phyloP scores from a whole-genome alignment of 2,113 vertebrate genomes.

The Athene cunicularia region DNA sequence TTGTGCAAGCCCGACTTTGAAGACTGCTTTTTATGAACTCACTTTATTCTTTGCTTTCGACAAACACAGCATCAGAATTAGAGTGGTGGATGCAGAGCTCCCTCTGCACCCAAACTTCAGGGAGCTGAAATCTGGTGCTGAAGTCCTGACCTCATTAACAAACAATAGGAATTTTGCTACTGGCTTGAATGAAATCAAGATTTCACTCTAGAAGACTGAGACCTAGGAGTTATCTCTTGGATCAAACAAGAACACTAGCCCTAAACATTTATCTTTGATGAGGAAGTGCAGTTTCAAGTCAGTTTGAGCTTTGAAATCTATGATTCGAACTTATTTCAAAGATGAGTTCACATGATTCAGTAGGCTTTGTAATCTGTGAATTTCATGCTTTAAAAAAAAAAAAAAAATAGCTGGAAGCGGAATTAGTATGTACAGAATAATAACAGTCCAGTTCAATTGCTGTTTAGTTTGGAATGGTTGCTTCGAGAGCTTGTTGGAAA shows the following conservation, averaged over 20 bases:
- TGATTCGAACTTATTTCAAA: constrained; percentile 34
- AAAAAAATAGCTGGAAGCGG: constrained; percentile 41
- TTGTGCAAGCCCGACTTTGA: neutral
- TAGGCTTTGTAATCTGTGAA: constrained; percentile 35
- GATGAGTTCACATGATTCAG: constrained; percentile 29
- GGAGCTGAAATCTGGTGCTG: constrained; percentile 4
- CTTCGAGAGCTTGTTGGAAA: constrained; percentile 58
- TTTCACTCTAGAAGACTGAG: constrained; percentile 12
- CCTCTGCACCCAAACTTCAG: constrained; percentile 11
- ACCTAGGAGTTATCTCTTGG: constrained; percentile 20
- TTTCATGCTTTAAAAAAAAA: constrained; percentile 17
- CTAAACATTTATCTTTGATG: constrained; percentile 59
- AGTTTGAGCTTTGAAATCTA: constrained; percentile 45
- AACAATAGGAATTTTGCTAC: constrained; percentile 57
- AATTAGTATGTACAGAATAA: constrained; percentile 63
- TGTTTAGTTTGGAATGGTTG: constrained; percentile 59
- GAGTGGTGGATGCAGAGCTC: neutral
- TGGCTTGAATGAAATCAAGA: constrained; percentile 51
- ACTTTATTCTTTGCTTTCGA: neutral
- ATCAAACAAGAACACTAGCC: constrained; percentile 52
- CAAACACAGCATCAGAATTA: neutral
- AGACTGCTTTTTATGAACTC: neutral
- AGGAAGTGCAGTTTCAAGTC: constrained; percentile 37
- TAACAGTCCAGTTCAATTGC: constrained; percentile 40
- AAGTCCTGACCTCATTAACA: constrained; percentile 32